A percentile compares a stretch with the other conserved stretches of the same genome.
These are phyloP conservation scores for Myocastor coypus DNA, from an alignment of 2,113 vertebrate species.

Conservation along the genomic window DNA sequence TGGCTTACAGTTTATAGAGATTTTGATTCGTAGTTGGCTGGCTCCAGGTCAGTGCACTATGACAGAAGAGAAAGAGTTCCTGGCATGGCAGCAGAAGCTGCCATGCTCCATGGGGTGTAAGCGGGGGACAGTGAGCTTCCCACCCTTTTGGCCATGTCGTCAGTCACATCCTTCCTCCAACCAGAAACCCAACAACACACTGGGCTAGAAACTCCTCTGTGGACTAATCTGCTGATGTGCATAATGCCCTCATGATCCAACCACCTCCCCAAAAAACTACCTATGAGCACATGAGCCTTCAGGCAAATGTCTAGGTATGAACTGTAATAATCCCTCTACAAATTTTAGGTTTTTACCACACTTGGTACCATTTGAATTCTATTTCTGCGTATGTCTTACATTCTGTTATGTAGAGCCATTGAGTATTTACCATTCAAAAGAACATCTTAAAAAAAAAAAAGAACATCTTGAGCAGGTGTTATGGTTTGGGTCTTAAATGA, in stretches of 20 bases:
- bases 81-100: background rate
- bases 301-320: background rate
- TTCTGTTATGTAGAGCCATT: background rate
- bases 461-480: background rate
- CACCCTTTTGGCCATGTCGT: background rate
- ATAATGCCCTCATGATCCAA: background rate
- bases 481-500: background rate
- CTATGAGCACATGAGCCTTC: background rate
- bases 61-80: background rate
- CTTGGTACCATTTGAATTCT: background rate
- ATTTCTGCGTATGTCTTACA: background rate
- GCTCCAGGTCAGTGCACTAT: background rate
- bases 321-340: background rate
- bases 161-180: background rate
- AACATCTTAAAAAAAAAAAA: background rate
- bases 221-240: background rate
- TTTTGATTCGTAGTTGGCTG: background rate
- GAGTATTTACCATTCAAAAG: background rate
- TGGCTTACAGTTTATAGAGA: background rate
- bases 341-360: background rate
- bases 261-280: background rate
- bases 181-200: background rate
- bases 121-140: background rate
- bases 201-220: background rate
- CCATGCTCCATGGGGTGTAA: background rate